These are phyloP conservation scores for Ellobius talpinus DNA, from an alignment of 2,113 vertebrate genomes.

Conservation along the genomic window DNA sequence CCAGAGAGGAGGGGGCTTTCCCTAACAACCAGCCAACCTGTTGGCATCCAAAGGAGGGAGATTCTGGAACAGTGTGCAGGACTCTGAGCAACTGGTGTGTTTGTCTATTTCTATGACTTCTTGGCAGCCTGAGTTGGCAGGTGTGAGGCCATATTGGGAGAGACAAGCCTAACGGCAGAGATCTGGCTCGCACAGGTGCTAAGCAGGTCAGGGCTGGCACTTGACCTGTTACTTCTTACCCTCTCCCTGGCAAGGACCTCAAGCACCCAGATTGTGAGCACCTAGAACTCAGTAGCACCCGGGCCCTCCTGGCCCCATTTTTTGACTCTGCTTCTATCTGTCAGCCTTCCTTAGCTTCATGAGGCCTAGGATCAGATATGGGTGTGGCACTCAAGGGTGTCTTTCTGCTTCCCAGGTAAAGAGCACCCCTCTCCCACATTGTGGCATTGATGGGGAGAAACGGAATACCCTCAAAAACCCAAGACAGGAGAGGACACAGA, in stretches of 20 bases:
- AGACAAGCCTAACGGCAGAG: not conserved
- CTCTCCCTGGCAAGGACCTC: not conserved
- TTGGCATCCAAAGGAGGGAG: not conserved
- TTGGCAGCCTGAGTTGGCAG: not conserved
- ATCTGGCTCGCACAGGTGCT: not conserved
- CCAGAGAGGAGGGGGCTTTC: not conserved
- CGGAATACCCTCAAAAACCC: not conserved
- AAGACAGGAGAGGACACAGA: not conserved
- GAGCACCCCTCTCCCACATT: not conserved
- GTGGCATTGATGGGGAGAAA: not conserved
- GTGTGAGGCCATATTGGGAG: not conserved
- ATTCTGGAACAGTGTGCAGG: not conserved
- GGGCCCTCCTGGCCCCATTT: rapidly evolving
- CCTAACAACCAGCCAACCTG: rapidly evolving
- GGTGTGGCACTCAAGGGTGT: not conserved
- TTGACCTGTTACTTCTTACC: no score
- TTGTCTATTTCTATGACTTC: not conserved
- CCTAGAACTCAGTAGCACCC: not conserved
- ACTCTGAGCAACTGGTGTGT: not conserved
- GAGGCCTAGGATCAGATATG: not conserved
- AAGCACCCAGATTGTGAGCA: not conserved
- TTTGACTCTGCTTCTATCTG: not conserved
- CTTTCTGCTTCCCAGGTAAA: not conserved
- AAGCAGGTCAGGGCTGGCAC: no score
- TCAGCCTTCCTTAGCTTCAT: not conserved